phyloP scores from a whole-genome alignment of 2,797 vertebrate genomes.

The Lepus oiostolus region DNA sequence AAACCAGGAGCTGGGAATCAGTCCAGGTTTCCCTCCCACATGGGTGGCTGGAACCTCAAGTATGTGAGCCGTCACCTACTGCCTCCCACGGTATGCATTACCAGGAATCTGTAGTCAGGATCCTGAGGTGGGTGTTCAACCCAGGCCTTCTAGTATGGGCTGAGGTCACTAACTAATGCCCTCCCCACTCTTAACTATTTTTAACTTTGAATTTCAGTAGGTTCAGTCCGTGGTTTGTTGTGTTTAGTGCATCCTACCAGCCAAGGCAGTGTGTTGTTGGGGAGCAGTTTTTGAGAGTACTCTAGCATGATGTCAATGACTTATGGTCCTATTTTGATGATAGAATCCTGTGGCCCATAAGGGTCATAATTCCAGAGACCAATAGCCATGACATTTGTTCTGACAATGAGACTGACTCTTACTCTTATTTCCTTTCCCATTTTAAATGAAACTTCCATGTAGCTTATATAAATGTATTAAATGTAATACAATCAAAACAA shows the following conservation, averaged over 20 bases:
- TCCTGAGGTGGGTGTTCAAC: too few relatives aligned
- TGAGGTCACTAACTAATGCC: too few relatives aligned
- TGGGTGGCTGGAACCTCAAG: too few relatives aligned
- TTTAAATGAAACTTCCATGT: slow-evolving; percentile 1
- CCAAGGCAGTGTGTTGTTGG: background rate
- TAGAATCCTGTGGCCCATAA: background rate
- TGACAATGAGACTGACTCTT: background rate
- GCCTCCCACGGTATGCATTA: too few relatives aligned
- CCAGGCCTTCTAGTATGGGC: too few relatives aligned
- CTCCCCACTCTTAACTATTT: background rate
- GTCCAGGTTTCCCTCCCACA: too few relatives aligned
- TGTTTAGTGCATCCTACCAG: background rate
- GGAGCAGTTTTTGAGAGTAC: background rate
- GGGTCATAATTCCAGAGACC: background rate
- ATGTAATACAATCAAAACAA: background rate
- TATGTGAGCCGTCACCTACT: too few relatives aligned
- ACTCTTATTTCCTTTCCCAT: background rate
- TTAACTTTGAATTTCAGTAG: background rate
- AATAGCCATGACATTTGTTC: background rate
- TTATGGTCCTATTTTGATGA: background rate
- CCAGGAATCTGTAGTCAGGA: too few relatives aligned
- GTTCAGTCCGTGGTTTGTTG: background rate
- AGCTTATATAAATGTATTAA: background rate
- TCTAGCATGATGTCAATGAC: background rate
- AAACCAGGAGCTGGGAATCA: too few relatives aligned